A percentile compares a stretch with the other conserved stretches of the same genome.
Conservation (phyloP, 2,797 vertebrate genomes). For the Gymnodraco acuticeps region DNA sequence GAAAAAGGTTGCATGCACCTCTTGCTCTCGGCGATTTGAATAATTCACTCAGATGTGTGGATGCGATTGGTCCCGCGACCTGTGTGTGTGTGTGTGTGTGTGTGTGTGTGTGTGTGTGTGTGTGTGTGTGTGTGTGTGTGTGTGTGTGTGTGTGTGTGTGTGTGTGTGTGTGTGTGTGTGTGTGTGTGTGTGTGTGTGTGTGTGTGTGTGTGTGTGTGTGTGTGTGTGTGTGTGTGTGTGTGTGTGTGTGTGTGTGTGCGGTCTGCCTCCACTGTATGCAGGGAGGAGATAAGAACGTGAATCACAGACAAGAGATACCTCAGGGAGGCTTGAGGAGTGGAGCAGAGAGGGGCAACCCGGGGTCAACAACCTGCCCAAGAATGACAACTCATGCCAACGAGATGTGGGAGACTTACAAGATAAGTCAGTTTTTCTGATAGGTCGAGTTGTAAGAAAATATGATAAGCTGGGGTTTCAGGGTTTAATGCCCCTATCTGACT, state of each 20-base stretch:
- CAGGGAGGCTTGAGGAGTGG: conserved; percentile 55
- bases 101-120: conserved; percentile 59
- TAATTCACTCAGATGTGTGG: conserved; percentile 80
- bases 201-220: conserved; percentile 58
- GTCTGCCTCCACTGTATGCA: conserved; percentile 67
- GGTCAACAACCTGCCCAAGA: conserved; percentile 70
- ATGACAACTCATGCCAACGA: conserved; percentile 66
- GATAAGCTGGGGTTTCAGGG: conserved; percentile 51
- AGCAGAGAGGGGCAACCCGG: conserved; percentile 47
- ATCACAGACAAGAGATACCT: conserved; percentile 70
- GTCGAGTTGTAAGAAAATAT: conserved; percentile 51
- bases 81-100: conserved; percentile 1
- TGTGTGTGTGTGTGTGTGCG: conserved; percentile 59
- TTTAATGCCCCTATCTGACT: conserved; percentile 32
- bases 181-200: conserved; percentile 59
- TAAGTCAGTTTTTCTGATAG: conserved; percentile 56
- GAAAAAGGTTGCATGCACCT: conserved; percentile 55
- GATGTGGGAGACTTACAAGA: conserved; percentile 62
- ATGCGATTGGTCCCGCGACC: conserved; percentile 70
- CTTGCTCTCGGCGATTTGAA: conserved; percentile 78
- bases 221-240: conserved; percentile 6
- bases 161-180: conserved; percentile 58
- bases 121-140: conserved; percentile 59
- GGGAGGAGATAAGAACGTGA: conserved; percentile 74
- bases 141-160: neutral